Percentiles rank a stretch among this genome's conserved stretches.
phyloP scores from a whole-genome alignment of 2,888 invertebrate genomes.

The Abscondita cerata region DNA sequence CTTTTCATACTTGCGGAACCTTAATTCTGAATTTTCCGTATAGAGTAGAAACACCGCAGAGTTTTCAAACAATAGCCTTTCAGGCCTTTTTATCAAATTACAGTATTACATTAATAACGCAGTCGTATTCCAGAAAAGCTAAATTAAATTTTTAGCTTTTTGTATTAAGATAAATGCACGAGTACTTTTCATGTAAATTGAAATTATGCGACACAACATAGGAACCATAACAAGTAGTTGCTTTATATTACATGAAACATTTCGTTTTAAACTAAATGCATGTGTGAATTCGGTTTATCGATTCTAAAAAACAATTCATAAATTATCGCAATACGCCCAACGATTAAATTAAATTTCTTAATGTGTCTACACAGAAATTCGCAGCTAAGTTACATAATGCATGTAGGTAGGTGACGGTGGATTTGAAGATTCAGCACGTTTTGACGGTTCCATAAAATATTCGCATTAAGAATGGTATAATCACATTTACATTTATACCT shows the following conservation, averaged over 20 bases:
- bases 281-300: too few species aligned
- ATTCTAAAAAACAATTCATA: too few species aligned
- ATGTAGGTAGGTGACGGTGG: background rate
- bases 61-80: conserved; percentile 32
- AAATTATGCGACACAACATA: conserved; percentile 24
- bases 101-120: conserved; percentile 36
- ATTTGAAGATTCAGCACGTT: conserved; percentile 6
- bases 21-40: conserved; percentile 30
- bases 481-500: conserved; percentile 6
- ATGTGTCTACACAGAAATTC: too few species aligned
- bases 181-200: conserved; percentile 33
- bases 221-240: conserved; percentile 22
- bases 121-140: conserved; percentile 26
- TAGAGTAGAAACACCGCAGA: conserved; percentile 27
- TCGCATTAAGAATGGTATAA: conserved; percentile 7
- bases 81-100: conserved; percentile 36
- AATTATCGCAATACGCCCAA: too few species aligned
- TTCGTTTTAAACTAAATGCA: too few species aligned
- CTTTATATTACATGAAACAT: too few species aligned
- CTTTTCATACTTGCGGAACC: conserved; percentile 34
- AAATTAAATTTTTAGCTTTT: conserved; percentile 37
- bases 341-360: too few species aligned
- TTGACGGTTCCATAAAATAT: conserved; percentile 9
- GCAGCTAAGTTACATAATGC: too few species aligned
- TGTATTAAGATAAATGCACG: conserved; percentile 33